Percentiles rank a stretch among this genome's conserved stretches.
Conservation (phyloP, 2,797 vertebrate species). For the Periparus ater region DNA sequence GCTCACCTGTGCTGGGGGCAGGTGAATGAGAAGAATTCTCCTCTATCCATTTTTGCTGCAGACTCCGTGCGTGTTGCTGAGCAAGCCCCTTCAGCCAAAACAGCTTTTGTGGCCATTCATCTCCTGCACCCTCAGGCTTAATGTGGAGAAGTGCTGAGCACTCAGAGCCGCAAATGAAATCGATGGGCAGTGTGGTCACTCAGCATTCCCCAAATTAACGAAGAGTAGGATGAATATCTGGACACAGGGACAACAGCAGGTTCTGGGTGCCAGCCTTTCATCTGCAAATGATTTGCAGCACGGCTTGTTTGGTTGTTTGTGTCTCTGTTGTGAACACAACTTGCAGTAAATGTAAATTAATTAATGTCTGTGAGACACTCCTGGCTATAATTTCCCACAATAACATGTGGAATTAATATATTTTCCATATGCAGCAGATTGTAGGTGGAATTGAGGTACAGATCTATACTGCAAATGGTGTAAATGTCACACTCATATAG, state of each 20-base stretch:
- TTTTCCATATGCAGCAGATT: neutral
- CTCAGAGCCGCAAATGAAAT: neutral
- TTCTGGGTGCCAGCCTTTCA: neutral
- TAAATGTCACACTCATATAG: rapidly evolving
- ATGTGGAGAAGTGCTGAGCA: neutral
- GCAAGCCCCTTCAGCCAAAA: neutral
- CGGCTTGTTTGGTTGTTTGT: neutral
- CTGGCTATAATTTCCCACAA: neutral
- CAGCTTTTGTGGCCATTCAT: neutral
- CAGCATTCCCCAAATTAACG: neutral
- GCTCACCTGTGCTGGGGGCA: neutral
- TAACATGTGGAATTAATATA: neutral
- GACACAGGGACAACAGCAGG: neutral
- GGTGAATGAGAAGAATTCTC: neutral
- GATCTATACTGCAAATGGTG: neutral
- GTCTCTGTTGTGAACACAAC: neutral
- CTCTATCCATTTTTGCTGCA: neutral
- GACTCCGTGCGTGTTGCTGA: neutral
- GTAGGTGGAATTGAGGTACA: neutral
- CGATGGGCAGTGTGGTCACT: neutral
- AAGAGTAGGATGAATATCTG: neutral
- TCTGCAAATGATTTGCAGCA: neutral
- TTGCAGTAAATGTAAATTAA: neutral
- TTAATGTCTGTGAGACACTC: neutral
- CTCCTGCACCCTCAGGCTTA: neutral